A percentile compares a stretch with the other conserved stretches of the same genome.
Conservation (phyloP, 2,113 vertebrate species). For the Apaloderma vittatum region DNA sequence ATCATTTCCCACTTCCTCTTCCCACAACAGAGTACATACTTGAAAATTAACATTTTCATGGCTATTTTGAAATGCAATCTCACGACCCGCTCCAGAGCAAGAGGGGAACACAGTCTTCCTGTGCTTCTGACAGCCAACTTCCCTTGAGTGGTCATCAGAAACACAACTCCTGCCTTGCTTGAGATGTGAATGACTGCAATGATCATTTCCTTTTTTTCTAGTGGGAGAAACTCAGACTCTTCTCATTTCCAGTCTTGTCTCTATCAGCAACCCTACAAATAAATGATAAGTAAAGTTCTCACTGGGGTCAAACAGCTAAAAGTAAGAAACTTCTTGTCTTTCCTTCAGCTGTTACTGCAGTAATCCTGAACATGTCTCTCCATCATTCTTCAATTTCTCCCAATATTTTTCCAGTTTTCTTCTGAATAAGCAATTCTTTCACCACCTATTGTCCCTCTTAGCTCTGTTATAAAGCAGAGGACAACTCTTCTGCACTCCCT, state of each 20-base stretch:
- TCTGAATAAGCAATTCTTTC: not conserved
- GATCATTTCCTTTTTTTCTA: not conserved
- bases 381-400: not conserved
- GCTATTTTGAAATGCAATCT: not conserved
- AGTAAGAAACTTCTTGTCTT: not conserved
- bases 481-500: not conserved
- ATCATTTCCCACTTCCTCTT: not conserved
- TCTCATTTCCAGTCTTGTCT: not conserved
- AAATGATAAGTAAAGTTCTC: not conserved
- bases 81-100: not conserved
- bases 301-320: not conserved
- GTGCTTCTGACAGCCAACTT: not conserved
- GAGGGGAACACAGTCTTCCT: not conserved
- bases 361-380: not conserved
- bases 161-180: not conserved
- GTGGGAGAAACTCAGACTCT: not conserved
- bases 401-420: not conserved
- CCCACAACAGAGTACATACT: not conserved
- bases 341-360: not conserved
- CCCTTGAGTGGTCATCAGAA: not conserved
- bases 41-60: not conserved
- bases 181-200: not conserved
- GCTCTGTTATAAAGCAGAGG: not conserved
- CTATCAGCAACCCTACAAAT: not conserved
- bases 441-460: not conserved